Conservation (phyloP, 2,797 vertebrate genomes). For the Xyrichtys novacula region DNA sequence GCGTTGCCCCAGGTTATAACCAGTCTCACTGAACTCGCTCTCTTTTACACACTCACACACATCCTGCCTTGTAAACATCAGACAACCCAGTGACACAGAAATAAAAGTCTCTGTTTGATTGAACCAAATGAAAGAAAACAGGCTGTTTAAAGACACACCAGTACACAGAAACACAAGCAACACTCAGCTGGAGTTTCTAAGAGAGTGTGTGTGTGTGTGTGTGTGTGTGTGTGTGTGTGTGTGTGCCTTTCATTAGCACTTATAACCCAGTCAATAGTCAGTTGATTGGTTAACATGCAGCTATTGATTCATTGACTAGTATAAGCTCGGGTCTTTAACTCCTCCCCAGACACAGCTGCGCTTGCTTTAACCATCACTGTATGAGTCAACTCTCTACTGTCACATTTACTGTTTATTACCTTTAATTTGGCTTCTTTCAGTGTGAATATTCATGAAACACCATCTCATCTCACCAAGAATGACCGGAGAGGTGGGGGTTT, state of each 20-base stretch:
- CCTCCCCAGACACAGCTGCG: constrained; percentile 6
- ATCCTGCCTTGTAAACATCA: constrained; percentile 27
- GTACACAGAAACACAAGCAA: constrained; percentile 12
- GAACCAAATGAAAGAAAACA: constrained; percentile 52
- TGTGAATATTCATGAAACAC: background rate
- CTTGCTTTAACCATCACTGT: constrained; percentile 23
- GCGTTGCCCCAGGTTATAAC: constrained; percentile 73
- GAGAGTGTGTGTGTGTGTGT: background rate
- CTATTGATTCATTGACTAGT: constrained; percentile 67
- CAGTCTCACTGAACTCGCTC: constrained; percentile 35
- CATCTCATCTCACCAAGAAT: constrained; percentile 8
- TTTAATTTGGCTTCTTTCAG: background rate
- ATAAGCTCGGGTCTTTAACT: constrained; percentile 45
- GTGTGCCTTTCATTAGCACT: constrained; percentile 62
- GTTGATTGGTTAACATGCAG: constrained; percentile 71
- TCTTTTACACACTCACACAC: background rate
- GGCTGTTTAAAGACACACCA: constrained; percentile 35
- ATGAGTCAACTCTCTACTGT: constrained; percentile 15
- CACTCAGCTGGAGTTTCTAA: background rate
- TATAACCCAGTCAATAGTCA: constrained; percentile 66
- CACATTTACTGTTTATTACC: background rate
- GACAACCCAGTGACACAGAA: constrained; percentile 21
- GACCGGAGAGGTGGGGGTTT: constrained; percentile 6
- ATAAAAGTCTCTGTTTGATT: constrained; percentile 51
- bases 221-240: constrained; percentile 8